These are phyloP conservation scores for Fratercula arctica DNA, from an alignment of 2,797 vertebrate genomes.

Conservation along the genomic window DNA sequence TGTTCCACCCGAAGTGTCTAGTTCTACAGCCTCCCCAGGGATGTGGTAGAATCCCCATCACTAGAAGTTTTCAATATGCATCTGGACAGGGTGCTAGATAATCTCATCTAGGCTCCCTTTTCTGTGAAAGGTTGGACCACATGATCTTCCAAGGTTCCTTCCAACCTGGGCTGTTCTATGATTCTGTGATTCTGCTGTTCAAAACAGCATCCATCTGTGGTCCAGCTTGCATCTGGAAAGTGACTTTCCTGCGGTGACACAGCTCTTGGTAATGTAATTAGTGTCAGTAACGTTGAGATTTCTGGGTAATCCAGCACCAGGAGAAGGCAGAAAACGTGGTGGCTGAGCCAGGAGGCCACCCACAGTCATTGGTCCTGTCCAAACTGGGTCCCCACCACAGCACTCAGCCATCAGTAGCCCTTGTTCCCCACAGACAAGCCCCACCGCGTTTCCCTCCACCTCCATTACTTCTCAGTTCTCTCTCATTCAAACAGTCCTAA, in stretches of 20 bases:
- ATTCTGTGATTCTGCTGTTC: neutral
- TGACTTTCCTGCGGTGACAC: neutral
- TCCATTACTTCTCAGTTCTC: neutral
- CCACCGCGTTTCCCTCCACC: neutral
- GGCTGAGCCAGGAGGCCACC: neutral
- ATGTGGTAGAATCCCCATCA: neutral
- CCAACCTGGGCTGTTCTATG: neutral
- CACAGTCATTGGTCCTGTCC: neutral
- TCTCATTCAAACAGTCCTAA: neutral
- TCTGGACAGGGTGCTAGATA: neutral
- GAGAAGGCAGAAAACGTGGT: neutral
- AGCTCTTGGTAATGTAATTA: neutral
- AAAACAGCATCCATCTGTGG: neutral
- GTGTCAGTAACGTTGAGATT: neutral
- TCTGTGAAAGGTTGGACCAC: neutral
- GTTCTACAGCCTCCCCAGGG: neutral
- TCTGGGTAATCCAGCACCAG: neutral
- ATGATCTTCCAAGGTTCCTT: neutral
- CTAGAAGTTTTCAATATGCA: fast-evolving
- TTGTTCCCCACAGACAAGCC: neutral
- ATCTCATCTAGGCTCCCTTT: neutral
- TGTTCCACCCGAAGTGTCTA: neutral
- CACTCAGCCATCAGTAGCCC: neutral
- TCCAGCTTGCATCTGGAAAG: neutral
- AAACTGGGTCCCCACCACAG: neutral